These are phyloP conservation scores for Rutilus rutilus DNA, from an alignment of 2,113 vertebrate species.

Conservation along the genomic window DNA sequence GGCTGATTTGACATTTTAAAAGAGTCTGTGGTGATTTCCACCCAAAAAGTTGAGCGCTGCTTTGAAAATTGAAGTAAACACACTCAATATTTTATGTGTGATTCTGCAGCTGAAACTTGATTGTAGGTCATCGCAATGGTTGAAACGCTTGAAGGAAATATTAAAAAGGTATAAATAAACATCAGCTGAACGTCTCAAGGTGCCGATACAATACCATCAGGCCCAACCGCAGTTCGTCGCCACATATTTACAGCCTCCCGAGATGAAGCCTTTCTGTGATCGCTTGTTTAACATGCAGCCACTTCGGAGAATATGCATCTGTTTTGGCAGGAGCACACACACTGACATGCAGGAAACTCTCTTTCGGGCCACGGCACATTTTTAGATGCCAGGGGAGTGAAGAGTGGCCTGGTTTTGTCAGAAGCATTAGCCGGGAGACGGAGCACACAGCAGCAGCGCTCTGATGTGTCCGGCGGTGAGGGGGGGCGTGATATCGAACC, in stretches of 20 bases:
- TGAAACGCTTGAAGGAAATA: neutral
- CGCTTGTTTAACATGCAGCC: slow-evolving; percentile 1
- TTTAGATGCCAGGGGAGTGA: slow-evolving; percentile 44
- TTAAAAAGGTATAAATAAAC: neutral
- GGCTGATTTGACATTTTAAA: slow-evolving; percentile 30
- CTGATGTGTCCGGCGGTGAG: neutral
- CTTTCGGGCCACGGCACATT: slow-evolving; percentile 49
- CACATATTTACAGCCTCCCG: slow-evolving; percentile 17
- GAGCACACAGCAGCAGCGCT: neutral
- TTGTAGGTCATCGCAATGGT: neutral
- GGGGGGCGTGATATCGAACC: neutral
- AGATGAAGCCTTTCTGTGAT: neutral
- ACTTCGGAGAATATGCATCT: slow-evolving; percentile 21
- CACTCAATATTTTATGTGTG: slow-evolving; percentile 4
- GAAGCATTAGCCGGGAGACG: slow-evolving; percentile 23
- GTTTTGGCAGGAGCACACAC: slow-evolving; percentile 32
- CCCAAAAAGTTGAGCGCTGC: neutral
- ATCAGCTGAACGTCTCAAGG: neutral
- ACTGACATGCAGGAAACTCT: slow-evolving; percentile 20
- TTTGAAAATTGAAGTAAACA: slow-evolving; percentile 22
- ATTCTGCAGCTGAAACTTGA: neutral
- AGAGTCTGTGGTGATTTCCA: slow-evolving; percentile 8
- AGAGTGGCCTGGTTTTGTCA: slow-evolving; percentile 49
- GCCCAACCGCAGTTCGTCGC: neutral
- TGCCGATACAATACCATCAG: neutral